phyloP scores from a whole-genome alignment of 2,888 invertebrate genomes.

The Hetaerina titia region DNA sequence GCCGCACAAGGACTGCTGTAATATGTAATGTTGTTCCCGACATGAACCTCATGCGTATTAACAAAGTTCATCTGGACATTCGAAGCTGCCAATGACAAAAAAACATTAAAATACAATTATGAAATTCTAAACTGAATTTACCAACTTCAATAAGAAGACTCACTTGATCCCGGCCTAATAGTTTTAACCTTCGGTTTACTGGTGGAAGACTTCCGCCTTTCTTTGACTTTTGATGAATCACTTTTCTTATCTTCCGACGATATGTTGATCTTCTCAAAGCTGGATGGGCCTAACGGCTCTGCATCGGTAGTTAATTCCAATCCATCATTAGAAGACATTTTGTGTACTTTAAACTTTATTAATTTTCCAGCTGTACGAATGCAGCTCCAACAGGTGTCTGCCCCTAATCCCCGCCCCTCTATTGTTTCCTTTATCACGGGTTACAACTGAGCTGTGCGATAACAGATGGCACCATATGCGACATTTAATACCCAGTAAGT shows the following conservation, averaged over 20 bases:
- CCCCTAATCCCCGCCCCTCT: neutral
- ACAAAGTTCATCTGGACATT: slow-evolving; percentile 52
- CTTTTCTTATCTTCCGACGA: slow-evolving; percentile 19
- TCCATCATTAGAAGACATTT: slow-evolving; percentile 14
- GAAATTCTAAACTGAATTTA: neutral
- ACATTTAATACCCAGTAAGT: neutral
- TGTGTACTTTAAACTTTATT: neutral
- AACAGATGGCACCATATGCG: slow-evolving; percentile 1
- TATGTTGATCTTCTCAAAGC: slow-evolving; percentile 20
- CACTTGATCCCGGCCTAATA: slow-evolving; percentile 14
- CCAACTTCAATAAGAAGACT: neutral
- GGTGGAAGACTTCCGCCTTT: slow-evolving; percentile 62
- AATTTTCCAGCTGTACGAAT: neutral
- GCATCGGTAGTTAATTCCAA: slow-evolving; percentile 33
- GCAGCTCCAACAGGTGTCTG: neutral
- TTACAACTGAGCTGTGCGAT: neutral
- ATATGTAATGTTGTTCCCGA: slow-evolving; percentile 15
- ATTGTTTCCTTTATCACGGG: neutral
- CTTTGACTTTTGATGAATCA: slow-evolving; percentile 28
- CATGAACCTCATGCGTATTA: slow-evolving; percentile 2
- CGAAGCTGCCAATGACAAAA: neutral
- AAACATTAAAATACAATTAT: neutral
- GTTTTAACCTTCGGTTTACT: neutral
- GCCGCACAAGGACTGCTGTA: neutral
- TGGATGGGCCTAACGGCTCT: neutral